Base-by-base conservation (phyloP, 2,888 invertebrate genomes). In the Calliopum simillimum region DNA sequence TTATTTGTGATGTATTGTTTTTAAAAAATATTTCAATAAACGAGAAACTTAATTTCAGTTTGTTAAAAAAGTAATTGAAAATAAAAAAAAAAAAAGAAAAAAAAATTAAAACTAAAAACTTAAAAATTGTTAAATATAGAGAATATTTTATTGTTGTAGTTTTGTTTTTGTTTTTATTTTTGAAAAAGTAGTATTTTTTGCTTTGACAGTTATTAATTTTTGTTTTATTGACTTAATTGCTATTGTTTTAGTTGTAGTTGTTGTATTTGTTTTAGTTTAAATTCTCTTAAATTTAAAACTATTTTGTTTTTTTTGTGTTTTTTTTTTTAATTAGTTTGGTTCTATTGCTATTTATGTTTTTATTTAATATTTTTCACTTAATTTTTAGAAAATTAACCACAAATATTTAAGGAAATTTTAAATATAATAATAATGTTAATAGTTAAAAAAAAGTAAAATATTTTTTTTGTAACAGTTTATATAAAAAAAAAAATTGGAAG, bases 121-220 rank as follows among this genome's bases (percentile, higher is more conserved):
- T 2, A 12, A 47, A 47, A 53, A 21, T 19, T 8, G 53, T 16
- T 19, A 11, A 0, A 21, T 6, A 23, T 53, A 53, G 5, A 23
- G 13, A 53, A 12, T 51, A 12, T 51, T 51, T 19, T 4, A 5
- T 66, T 68, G 72, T 69, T 56, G 56, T 70, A 71, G 71, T 70
- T 68, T 67, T 74, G 49, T 68, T 70, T 70, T 75, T 53, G 71
- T 72, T 72, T 70, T 75, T 53, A 69, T 72, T 72, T n/a, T 19
- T 49, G 51, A 33, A 33, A 33, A 33, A 33, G 33, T 33, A 33
- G 33, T 33, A 8, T 4, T 33, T 33, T 33, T 33, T 33, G 33
- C 33, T 33, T 33, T 33, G 33, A 33, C 33, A 33, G 8, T 3
- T 33, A 14, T 14, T 55, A 4, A 23, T 16, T 23, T 33, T 33